Conservation (phyloP, 2,888 invertebrate species). For the Lochmaea crataegi region DNA sequence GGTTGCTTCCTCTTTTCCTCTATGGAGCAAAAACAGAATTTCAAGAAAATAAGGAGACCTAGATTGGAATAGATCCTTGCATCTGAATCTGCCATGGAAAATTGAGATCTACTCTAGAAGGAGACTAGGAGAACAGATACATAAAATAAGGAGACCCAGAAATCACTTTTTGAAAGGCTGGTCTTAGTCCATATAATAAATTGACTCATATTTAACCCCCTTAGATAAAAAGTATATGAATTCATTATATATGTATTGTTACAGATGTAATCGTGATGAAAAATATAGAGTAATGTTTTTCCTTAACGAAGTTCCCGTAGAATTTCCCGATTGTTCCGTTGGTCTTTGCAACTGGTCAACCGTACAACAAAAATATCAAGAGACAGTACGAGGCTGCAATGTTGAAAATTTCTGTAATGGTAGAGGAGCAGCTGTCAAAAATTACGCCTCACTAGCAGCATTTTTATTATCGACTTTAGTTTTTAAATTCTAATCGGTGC, state of each 20-base stretch:
- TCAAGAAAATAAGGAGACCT: no score
- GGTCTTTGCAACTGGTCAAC: constrained; percentile 83
- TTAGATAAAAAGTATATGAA: no score
- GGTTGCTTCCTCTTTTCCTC: no score
- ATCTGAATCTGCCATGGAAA: no score
- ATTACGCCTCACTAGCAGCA: neutral
- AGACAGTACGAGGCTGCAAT: constrained; percentile 70
- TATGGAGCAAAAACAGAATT: no score
- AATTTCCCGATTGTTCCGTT: constrained; percentile 74
- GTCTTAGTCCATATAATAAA: no score
- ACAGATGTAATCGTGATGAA: constrained; percentile 68
- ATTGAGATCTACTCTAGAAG: no score
- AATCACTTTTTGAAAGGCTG: no score
- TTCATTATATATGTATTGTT: neutral
- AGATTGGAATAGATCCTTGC: no score
- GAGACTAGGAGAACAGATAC: no score
- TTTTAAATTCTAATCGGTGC: constrained; percentile 27
- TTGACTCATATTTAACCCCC: no score
- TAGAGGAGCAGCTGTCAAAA: constrained; percentile 28
- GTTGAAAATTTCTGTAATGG: constrained; percentile 68
- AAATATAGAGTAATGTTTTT: constrained; percentile 75
- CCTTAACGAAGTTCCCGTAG: constrained; percentile 77
- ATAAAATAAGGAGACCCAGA: no score
- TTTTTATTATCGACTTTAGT: constrained; percentile 18
- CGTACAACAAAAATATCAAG: constrained; percentile 71